A percentile compares a stretch with the other conserved stretches of the same genome.
Conservation (phyloP, 2,113 vertebrate species). For the Tachysurus fulvidraco region DNA sequence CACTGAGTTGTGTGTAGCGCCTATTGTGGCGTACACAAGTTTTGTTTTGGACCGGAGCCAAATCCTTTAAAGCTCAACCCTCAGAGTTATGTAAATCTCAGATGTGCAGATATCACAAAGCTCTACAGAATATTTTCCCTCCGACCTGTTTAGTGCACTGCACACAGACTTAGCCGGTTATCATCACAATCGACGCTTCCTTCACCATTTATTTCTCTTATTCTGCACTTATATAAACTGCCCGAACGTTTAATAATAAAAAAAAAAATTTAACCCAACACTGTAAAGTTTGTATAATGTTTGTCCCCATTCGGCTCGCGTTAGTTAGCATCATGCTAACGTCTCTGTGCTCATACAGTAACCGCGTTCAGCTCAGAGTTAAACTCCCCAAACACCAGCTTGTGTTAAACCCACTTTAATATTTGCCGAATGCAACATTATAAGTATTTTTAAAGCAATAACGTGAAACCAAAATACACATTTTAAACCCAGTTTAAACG, state of each 20-base stretch:
- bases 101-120: neutral
- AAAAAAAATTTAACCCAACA: neutral
- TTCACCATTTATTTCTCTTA: neutral
- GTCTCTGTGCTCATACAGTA: neutral
- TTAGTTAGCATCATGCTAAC: neutral
- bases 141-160: neutral
- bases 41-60: neutral
- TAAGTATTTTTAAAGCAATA: neutral
- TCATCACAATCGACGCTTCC: neutral
- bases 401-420: too few species aligned
- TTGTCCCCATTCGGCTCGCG: too few species aligned
- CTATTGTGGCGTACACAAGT: neutral
- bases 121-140: neutral
- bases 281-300: neutral
- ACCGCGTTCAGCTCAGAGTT: neutral
- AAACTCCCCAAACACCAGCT: neutral
- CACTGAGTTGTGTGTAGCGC: neutral
- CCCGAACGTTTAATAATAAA: neutral
- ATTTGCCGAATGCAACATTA: too few species aligned
- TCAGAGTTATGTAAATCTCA: neutral
- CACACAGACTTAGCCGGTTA: neutral
- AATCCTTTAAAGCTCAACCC: neutral
- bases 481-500: neutral
- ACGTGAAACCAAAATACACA: neutral
- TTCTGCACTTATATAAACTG: neutral